Percentiles rank a stretch among this genome's conserved stretches.
phyloP scores from a whole-genome alignment of 2,797 vertebrate species.

The Lepus townsendii region DNA sequence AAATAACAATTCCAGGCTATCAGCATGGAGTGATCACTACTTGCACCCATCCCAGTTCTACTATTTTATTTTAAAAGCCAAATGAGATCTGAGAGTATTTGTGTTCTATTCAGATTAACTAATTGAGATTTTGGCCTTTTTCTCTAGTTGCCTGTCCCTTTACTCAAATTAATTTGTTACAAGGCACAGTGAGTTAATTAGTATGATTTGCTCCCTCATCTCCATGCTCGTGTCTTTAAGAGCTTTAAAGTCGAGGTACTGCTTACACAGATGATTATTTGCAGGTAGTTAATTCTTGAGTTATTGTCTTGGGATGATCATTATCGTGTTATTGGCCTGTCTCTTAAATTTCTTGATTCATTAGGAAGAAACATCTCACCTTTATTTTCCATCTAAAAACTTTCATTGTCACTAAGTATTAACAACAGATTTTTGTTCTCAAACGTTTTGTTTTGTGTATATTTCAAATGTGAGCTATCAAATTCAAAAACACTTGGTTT shows the following conservation, averaged over 20 bases:
- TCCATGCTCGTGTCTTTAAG: conserved; percentile 64
- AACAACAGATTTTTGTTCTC: conserved; percentile 19
- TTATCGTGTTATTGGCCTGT: conserved; percentile 65
- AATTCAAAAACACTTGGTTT: conserved; percentile 33
- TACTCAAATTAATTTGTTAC: conserved; percentile 77
- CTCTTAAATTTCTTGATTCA: conserved; percentile 46
- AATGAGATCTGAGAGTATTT: conserved; percentile 76
- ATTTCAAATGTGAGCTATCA: conserved; percentile 45
- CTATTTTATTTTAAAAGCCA: conserved; percentile 67
- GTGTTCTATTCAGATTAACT: conserved; percentile 72
- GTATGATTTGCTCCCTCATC: conserved; percentile 66
- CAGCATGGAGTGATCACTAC: not conserved
- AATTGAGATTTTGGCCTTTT: conserved; percentile 78
- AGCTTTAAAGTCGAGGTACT: conserved; percentile 75
- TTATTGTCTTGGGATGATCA: conserved; percentile 62
- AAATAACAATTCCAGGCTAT: not conserved
- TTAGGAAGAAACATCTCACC: conserved; percentile 22
- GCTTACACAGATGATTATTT: conserved; percentile 66
- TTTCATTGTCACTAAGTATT: conserved; percentile 45
- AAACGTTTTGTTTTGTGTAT: not conserved
- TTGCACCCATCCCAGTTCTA: not conserved
- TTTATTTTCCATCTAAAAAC: conserved; percentile 19
- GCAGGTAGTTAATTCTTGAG: conserved; percentile 71
- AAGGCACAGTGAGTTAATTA: conserved; percentile 77
- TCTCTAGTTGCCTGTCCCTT: conserved; percentile 74